Conservation (phyloP, 2,888 invertebrate genomes). For the Drosophila infuscata region DNA sequence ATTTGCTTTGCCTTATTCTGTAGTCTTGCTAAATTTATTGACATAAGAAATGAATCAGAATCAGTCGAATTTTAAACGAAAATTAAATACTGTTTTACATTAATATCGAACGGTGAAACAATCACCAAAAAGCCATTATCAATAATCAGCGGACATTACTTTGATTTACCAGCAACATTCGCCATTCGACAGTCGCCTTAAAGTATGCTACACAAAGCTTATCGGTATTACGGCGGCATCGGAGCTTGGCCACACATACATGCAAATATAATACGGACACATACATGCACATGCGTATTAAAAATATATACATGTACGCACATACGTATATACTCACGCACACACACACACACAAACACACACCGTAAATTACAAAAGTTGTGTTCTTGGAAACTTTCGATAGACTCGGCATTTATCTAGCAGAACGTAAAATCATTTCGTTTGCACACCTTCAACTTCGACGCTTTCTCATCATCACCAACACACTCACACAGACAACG, state of each 20-base stretch:
- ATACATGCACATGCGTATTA: conserved; percentile 9
- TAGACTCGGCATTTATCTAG: conserved; percentile 42
- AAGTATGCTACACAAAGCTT: conserved; percentile 49
- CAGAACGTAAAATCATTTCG: conserved; percentile 47
- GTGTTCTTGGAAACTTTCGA: conserved; percentile 36
- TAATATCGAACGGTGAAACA: neutral
- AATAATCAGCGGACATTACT: neutral
- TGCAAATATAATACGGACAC: neutral
- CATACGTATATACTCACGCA: neutral
- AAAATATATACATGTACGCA: neutral
- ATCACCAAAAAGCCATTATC: neutral
- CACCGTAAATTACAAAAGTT: conserved; percentile 41
- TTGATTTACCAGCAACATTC: conserved; percentile 9
- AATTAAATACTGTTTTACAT: neutral
- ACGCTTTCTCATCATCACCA: conserved; percentile 64
- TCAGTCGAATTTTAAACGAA: neutral
- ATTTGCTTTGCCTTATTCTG: neutral
- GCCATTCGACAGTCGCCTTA: neutral
- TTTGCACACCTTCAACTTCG: conserved; percentile 68
- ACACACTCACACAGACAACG: conserved; percentile 35
- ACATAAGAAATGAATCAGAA: neutral
- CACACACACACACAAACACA: conserved; percentile 3
- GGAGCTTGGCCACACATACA: neutral
- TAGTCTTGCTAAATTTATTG: neutral
- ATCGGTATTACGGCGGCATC: conserved; percentile 13